A percentile compares a stretch with the other conserved stretches of the same genome.
These are phyloP conservation scores for Drosophila baimaii DNA, from an alignment of 1,140 invertebrate genomes.

Conservation along the genomic window DNA sequence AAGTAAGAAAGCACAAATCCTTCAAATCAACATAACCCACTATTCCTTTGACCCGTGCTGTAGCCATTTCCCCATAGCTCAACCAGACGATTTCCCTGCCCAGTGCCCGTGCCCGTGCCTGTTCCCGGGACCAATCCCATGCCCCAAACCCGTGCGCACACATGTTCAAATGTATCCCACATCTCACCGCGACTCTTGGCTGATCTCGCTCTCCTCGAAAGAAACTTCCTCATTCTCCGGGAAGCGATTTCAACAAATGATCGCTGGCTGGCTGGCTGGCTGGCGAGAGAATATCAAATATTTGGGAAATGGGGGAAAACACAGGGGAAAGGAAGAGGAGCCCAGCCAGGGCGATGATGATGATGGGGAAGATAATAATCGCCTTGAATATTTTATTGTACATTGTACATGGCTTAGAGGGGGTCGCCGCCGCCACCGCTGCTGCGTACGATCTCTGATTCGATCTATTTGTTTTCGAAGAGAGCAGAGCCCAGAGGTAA, in stretches of 20 bases:
- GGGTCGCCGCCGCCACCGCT: constrained; percentile 45
- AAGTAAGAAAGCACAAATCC: background rate
- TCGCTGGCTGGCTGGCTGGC: constrained; percentile 47
- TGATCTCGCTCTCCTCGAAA: constrained; percentile 41
- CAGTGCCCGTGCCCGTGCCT: constrained; percentile 28
- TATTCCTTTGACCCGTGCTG: constrained; percentile 36
- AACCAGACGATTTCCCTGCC: constrained; percentile 43
- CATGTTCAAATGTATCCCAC: constrained; percentile 75
- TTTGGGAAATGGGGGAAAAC: constrained; percentile 33
- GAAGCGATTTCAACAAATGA: constrained; percentile 80
- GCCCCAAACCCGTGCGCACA: constrained; percentile 24
- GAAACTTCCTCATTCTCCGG: constrained; percentile 82
- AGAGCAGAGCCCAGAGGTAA: constrained; percentile 49
- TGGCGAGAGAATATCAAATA: constrained; percentile 40
- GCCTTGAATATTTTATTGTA: constrained; percentile 69
- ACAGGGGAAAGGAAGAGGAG: constrained; percentile 21
- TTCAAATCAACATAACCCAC: background rate
- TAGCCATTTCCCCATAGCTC: constrained; percentile 40
- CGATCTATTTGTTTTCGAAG: constrained; percentile 70
- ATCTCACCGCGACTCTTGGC: constrained; percentile 23
- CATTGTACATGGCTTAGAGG: constrained; percentile 78
- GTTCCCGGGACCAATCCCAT: background rate
- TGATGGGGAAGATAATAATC: constrained; percentile 53
- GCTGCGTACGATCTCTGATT: constrained; percentile 39
- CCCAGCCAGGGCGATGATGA: constrained; percentile 41